Evolutionary conservation across 2,113 vertebrate species (phyloP).

Genomic region (Larimichthys crocea): DNA sequence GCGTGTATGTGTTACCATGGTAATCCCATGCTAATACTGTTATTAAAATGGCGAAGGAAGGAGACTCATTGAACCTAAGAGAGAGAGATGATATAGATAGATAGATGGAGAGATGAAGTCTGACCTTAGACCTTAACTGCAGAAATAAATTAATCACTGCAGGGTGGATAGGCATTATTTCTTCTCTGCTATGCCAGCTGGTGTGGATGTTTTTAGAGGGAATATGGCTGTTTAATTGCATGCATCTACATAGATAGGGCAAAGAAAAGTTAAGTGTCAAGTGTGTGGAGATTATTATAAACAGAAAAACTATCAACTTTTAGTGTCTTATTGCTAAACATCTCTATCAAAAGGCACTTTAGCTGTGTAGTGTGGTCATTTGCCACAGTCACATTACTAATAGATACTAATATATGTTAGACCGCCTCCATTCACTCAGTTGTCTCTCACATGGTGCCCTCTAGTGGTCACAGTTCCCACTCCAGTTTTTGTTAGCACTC

Average conservation of each 20-base stretch:
- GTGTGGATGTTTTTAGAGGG: not conserved
- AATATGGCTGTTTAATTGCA: not conserved
- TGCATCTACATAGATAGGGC: not conserved
- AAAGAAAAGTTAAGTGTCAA: not conserved
- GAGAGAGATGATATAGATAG: not conserved
- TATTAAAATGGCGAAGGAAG: constrained; percentile 33
- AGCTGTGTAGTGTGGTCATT: not conserved
- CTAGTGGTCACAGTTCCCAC: constrained; percentile 35
- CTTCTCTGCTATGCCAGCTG: not conserved
- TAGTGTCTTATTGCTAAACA: not conserved
- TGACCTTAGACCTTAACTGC: constrained; percentile 1
- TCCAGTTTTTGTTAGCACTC: not conserved
- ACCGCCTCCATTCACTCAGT: not conserved
- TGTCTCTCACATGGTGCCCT: constrained; percentile 25
- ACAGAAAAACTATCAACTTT: not conserved
- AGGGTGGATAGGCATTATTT: not conserved
- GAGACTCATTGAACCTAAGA: constrained; percentile 12
- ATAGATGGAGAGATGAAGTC: constrained; percentile 3
- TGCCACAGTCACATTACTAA: constrained; percentile 5
- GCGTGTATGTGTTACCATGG: constrained; percentile 74
- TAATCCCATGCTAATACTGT: constrained; percentile 56
- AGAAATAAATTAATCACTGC: not conserved
- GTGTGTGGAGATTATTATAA: not conserved
- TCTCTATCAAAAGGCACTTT: not conserved
- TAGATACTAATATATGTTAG: not conserved